Base-by-base conservation (phyloP, 1,140 invertebrate species). In the Drosophila nikananu region DNA sequence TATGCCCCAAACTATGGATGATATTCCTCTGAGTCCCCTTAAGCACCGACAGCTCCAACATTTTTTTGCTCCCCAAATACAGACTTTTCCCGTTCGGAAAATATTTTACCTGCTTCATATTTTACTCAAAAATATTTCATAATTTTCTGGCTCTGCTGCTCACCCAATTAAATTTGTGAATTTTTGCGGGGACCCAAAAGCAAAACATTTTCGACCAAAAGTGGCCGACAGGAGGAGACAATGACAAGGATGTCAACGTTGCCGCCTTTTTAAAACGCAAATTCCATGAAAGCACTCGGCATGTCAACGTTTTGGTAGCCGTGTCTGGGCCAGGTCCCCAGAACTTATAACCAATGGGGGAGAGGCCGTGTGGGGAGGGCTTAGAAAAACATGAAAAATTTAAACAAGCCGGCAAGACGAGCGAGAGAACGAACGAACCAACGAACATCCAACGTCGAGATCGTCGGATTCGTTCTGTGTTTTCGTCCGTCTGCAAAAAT, bases 311-410 rank as follows among this genome's bases (percentile, higher is more conserved):
- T 77, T 67, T 76, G 75, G 75, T 77, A 78, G 75, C 74, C 46
- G 57, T 60, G 75, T 52, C 71, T 71, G 67, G 49, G 55, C 67
- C 63, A 71, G 67, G 67, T 68, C 49, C 67, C 49, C 67, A 46
- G 0, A 44, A 70, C 19, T 25, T 23, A 41, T 19, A 10, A 25
- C 21, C 25, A 39, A 35, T n/a, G n/a, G n/a, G n/a, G n/a, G 19
- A 21, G 35, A 23, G 39, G 13, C 5, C 19, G 17, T 12, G 48
- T 2, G 27, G 9, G 27, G 23, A 15, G 48, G 77, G 66, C 77
- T 86, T 87, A 80, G 84, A 83, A 87, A 83, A 87, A 89, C 84
- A 87, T 80, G 80, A 89, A 83, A 73, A 87, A 80, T 83, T 87
- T 83, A 83, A 87, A 86, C 83, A 86, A 87, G 83, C 52, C 72